phyloP scores from a whole-genome alignment of 1,140 invertebrate species.

The Ditylenchus dipsaci region DNA sequence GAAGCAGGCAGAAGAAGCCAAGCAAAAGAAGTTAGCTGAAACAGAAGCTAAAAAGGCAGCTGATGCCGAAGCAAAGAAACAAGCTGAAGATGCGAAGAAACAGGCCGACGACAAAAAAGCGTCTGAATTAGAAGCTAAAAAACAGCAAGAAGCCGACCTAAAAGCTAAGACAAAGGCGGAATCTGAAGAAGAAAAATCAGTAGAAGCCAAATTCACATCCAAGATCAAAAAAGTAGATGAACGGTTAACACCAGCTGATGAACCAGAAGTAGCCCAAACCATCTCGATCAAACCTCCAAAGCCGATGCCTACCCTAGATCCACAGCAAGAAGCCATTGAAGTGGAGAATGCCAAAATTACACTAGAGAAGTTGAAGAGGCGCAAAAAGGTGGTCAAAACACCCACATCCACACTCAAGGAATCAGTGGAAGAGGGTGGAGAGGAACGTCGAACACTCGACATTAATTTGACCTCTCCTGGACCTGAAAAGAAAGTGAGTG shows the following conservation, averaged over 20 bases:
- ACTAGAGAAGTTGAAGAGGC: not conserved
- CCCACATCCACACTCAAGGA: not conserved
- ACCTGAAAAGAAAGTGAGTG: not conserved
- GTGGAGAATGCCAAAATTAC: not conserved
- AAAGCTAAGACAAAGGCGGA: not conserved
- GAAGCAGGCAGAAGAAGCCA: not conserved
- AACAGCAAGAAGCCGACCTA: not conserved
- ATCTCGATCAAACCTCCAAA: not conserved
- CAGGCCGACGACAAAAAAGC: not conserved
- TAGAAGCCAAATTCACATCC: not conserved
- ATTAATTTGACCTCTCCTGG: not conserved
- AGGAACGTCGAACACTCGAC: not conserved
- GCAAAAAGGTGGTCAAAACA: conserved; percentile 2
- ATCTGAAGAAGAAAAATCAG: not conserved
- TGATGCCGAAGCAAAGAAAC: not conserved
- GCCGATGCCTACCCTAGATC: not conserved
- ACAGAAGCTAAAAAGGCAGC: not conserved
- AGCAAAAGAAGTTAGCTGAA: not conserved
- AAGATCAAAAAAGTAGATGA: not conserved
- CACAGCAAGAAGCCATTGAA: not conserved
- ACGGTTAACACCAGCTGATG: not conserved
- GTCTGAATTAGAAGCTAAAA: not conserved
- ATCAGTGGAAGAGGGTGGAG: not conserved
- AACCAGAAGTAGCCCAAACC: not conserved
- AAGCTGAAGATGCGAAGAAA: not conserved